Evolutionary conservation across 2,888 invertebrate species (phyloP), one percentile per base, ranked within the genome.

Genomic region (Ethmia dodecea): DNA sequence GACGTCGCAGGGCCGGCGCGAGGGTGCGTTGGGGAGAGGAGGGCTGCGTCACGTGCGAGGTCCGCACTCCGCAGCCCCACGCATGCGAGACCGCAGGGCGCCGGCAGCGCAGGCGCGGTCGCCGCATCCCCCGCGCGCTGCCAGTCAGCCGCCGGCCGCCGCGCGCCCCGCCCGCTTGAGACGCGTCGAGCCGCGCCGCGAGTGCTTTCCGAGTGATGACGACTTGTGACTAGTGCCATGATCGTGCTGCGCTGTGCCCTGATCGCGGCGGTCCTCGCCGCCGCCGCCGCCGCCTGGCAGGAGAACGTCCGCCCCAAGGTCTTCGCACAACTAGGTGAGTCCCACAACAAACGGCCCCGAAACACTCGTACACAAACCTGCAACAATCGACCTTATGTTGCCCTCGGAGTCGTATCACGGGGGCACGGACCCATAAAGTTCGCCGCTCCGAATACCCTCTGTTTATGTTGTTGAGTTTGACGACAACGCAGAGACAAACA

Each of bases 251-350:
- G 80, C 65, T 80, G 79, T 78, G 76, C 74, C 67, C 66, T 78
- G 60, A 47, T 87, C 62, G 83, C 87, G 86, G 78, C 87, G 71
- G 68, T 88, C 79, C 72, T 83, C 81, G 81, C 86, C 84, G 63
- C 67, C 62, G 79, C 80, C 83, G 86, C 69, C 88, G 90, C 68
- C 44, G 92, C 93, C 65, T 95, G 95, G 95, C 95, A 95, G 91
- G 95, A 95, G 86, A 95, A 95, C 86, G 92, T 94, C 80, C 90
- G 94, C 88, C 95, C 95, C 69, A 95, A 95, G 91, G 93, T 95
- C 91, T 94, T 93, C 89, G 94, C 94, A 77, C 93, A 94, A 90
- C 89, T 94, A 91, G 95, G 95, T 95, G 83, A 93, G 94, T 90
- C 49, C 52, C 51, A 51, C 55, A 62, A 59, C 57, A 59, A 60